Percentiles rank a stretch among this genome's conserved stretches.
phyloP scores from a whole-genome alignment of 2,797 vertebrate genomes.

The Nyctalus aviator region DNA sequence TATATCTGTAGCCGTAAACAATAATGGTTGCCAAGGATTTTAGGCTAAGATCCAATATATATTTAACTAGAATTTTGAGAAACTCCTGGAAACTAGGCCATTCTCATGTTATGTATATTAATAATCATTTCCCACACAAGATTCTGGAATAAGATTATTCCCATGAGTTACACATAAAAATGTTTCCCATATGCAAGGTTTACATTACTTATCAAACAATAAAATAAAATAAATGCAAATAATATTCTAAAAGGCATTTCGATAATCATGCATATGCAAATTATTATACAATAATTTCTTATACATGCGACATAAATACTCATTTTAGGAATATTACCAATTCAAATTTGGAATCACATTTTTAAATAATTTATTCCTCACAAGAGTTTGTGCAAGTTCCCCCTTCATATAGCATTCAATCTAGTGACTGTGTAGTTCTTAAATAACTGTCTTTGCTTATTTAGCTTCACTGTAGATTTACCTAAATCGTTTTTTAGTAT shows the following conservation, averaged over 20 bases:
- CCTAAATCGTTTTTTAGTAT: background rate
- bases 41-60: conserved; percentile 73
- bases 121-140: conserved; percentile 60
- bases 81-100: conserved; percentile 72
- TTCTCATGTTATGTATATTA: conserved; percentile 73
- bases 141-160: conserved; percentile 55
- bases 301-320: background rate
- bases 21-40: conserved; percentile 73
- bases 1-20: background rate
- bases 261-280: background rate
- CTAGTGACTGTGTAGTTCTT: background rate
- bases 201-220: background rate
- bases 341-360: background rate
- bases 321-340: background rate
- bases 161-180: conserved; percentile 72
- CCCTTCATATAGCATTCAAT: background rate
- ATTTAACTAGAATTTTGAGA: conserved; percentile 75
- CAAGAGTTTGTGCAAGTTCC: background rate
- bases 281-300: background rate
- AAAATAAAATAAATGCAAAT: conserved; percentile 11
- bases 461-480: background rate
- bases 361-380: conserved; percentile 9
- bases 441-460: background rate
- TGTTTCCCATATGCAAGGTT: conserved; percentile 70
- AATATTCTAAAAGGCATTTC: background rate